phyloP scores from a whole-genome alignment of 2,888 invertebrate species.

The Saturnia pavonia region DNA sequence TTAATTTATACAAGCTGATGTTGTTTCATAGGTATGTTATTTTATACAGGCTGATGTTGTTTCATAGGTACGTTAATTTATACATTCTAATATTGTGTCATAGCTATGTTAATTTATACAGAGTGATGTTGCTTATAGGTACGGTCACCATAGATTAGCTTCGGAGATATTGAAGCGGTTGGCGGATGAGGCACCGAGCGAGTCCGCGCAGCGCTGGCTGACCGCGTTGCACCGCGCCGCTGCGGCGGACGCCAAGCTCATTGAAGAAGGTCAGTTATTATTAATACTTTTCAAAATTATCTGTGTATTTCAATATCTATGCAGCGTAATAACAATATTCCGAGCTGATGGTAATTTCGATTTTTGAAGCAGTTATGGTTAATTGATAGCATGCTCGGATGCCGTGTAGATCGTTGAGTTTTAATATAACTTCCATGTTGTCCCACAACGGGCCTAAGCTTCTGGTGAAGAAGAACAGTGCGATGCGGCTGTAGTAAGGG shows the following conservation, averaged over 20 bases:
- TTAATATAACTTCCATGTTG: too few species aligned
- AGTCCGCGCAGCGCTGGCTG: slow-evolving; percentile 94
- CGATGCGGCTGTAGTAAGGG: too few species aligned
- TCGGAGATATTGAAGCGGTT: slow-evolving; percentile 84
- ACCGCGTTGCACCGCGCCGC: slow-evolving; percentile 89
- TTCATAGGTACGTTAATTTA: too few species aligned
- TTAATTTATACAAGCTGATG: background rate
- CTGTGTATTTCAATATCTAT: background rate
- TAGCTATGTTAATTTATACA: background rate
- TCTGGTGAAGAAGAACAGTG: too few species aligned
- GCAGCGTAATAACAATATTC: too few species aligned
- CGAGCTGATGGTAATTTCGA: too few species aligned
- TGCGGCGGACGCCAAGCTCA: slow-evolving; percentile 86
- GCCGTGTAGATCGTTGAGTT: too few species aligned
- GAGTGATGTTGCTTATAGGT: slow-evolving; percentile 68
- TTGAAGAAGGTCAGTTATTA: slow-evolving; percentile 63
- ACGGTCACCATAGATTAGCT: slow-evolving; percentile 89
- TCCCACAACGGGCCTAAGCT: too few species aligned
- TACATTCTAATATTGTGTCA: too few species aligned
- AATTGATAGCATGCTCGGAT: too few species aligned
- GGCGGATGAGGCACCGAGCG: slow-evolving; percentile 88
- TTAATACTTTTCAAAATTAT: background rate
- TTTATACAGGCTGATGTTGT: background rate
- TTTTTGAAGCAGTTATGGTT: too few species aligned
- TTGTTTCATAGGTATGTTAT: background rate